Evolutionary conservation across 2,113 vertebrate species (phyloP).

Genomic region (Chelonoidis abingdonii): DNA sequence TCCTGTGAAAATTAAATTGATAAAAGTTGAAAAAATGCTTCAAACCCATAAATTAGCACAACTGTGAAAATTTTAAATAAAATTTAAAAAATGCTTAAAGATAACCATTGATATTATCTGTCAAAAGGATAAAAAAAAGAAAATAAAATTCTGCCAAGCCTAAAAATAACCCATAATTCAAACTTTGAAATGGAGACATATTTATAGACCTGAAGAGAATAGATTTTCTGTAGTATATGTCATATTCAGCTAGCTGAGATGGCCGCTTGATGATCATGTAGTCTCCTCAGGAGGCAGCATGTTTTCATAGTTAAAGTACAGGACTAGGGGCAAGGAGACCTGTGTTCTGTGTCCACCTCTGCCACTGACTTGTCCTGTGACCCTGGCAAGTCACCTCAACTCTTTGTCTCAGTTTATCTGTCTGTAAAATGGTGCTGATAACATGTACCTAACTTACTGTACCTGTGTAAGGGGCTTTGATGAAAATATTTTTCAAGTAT

Average conservation of each 20-base stretch:
- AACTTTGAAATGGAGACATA: neutral
- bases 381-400: neutral
- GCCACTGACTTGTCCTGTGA: rapidly evolving
- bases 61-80: neutral
- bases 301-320: neutral
- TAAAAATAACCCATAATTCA: neutral
- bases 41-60: neutral
- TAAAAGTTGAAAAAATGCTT: no score
- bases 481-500: neutral
- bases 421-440: neutral
- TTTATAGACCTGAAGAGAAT: neutral
- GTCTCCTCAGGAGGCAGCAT: neutral
- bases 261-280: neutral
- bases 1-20: no score
- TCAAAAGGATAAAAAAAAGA: neutral
- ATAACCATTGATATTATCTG: neutral
- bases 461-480: neutral
- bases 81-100: neutral
- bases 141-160: neutral
- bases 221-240: neutral
- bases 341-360: neutral
- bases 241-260: neutral
- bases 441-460: rapidly evolving
- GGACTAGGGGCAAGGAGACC: neutral
- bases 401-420: rapidly evolving